Percentiles rank a stretch among this genome's conserved stretches.
These are phyloP conservation scores for Alviniconcha marisindica DNA, from an alignment of 1,140 invertebrate species.

Conservation along the genomic window DNA sequence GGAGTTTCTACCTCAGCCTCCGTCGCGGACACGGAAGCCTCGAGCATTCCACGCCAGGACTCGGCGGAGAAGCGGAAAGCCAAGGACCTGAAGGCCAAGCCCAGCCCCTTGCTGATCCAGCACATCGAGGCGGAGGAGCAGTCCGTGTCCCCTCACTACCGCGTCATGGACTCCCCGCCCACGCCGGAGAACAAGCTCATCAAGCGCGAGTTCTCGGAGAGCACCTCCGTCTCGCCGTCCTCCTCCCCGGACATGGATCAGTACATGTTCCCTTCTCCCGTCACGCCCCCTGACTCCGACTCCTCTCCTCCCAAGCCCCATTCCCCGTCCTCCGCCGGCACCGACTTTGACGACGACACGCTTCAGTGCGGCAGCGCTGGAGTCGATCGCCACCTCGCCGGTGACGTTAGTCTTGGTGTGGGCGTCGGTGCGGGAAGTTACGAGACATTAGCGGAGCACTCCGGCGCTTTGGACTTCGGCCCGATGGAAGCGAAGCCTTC, in stretches of 20 bases:
- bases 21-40: conserved; percentile 20
- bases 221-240: conserved; percentile 68
- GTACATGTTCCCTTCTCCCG: conserved; percentile 70
- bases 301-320: conserved; percentile 73
- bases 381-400: not conserved
- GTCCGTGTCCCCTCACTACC: conserved; percentile 68
- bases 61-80: conserved; percentile 63
- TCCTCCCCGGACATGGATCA: conserved; percentile 68
- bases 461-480: not conserved
- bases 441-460: not conserved
- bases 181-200: conserved; percentile 68
- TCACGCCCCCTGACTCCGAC: conserved; percentile 72
- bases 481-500: not conserved
- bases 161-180: conserved; percentile 70
- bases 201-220: conserved; percentile 71
- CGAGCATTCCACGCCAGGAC: conserved; percentile 60
- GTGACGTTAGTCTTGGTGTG: not conserved
- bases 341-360: conserved; percentile 65
- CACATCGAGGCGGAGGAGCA: conserved; percentile 70
- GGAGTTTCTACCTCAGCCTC: not conserved
- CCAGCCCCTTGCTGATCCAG: conserved; percentile 64
- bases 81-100: conserved; percentile 71
- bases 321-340: conserved; percentile 68
- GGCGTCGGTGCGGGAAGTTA: not conserved
- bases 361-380: conserved; percentile 34